A percentile compares a stretch with the other conserved stretches of the same genome.
phyloP scores from a whole-genome alignment of 2,888 invertebrate genomes.

The Cinara cedri region DNA sequence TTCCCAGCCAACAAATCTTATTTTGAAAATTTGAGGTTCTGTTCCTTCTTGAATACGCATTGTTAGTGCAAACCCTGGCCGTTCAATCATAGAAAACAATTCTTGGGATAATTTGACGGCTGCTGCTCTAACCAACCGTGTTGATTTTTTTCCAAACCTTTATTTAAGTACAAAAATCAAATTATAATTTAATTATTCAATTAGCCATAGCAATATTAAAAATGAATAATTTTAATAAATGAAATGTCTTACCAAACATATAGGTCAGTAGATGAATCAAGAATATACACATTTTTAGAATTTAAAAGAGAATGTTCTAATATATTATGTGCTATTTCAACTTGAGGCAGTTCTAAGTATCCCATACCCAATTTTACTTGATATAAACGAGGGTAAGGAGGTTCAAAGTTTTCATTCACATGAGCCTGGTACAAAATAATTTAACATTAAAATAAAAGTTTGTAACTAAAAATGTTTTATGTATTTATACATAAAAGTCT shows the following conservation, averaged over 20 bases:
- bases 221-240: no score
- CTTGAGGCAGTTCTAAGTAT: constrained; percentile 96
- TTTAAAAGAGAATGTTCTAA: constrained; percentile 79
- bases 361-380: constrained; percentile 98
- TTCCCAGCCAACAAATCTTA: constrained; percentile 97
- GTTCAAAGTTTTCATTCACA: constrained; percentile 72
- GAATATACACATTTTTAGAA: constrained; percentile 92
- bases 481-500: constrained; percentile 3
- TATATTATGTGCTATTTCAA: constrained; percentile 76
- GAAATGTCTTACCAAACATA: constrained; percentile 81
- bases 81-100: constrained; percentile 89
- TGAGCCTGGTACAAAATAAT: constrained; percentile 69
- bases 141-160: constrained; percentile 97
- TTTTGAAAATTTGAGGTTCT: constrained; percentile 88
- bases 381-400: constrained; percentile 79
- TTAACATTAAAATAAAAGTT: constrained; percentile 61
- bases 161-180: constrained; percentile 47
- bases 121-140: constrained; percentile 90
- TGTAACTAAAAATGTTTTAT: constrained; percentile 2
- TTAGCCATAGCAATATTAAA: not conserved
- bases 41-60: constrained; percentile 91
- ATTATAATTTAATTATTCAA: not conserved
- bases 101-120: constrained; percentile 97
- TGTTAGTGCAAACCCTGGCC: constrained; percentile 86
- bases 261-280: constrained; percentile 92